These are phyloP conservation scores for Odocoileus hemionus DNA, from an alignment of 2,113 vertebrate genomes.

Conservation along the genomic window DNA sequence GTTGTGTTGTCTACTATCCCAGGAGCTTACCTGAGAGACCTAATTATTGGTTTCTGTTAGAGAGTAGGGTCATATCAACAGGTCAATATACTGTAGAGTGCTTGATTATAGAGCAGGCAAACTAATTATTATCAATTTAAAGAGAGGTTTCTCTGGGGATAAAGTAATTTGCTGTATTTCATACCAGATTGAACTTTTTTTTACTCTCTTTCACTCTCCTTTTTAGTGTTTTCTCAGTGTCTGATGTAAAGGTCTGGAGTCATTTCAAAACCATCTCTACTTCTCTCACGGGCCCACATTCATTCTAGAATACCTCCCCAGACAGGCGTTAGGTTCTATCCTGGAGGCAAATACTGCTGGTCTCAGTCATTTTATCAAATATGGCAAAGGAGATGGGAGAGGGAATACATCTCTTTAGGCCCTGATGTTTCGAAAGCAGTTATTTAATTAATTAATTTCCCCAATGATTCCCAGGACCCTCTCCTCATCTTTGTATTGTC, in stretches of 20 bases:
- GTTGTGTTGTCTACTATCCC: background rate
- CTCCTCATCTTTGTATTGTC: background rate
- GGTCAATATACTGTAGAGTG: background rate
- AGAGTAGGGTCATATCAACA: background rate
- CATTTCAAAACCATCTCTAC: background rate
- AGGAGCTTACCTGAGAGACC: background rate
- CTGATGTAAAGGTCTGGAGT: background rate
- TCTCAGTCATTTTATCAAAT: background rate
- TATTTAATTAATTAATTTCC: slow-evolving; percentile 37
- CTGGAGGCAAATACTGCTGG: background rate
- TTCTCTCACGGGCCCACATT: background rate
- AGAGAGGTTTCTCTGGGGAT: background rate
- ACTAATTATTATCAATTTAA: background rate
- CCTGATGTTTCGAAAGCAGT: background rate
- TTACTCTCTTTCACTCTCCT: background rate
- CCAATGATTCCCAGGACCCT: background rate
- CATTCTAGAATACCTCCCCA: slow-evolving; percentile 16
- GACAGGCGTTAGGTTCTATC: background rate
- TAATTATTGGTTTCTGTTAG: background rate
- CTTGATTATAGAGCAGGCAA: background rate
- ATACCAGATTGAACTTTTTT: background rate
- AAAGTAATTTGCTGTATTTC: background rate
- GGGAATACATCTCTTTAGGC: background rate
- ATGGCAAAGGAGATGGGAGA: background rate
- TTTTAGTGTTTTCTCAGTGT: background rate